Base-by-base conservation (phyloP, 2,113 vertebrate genomes). In the Todiramphus chloris region DNA sequence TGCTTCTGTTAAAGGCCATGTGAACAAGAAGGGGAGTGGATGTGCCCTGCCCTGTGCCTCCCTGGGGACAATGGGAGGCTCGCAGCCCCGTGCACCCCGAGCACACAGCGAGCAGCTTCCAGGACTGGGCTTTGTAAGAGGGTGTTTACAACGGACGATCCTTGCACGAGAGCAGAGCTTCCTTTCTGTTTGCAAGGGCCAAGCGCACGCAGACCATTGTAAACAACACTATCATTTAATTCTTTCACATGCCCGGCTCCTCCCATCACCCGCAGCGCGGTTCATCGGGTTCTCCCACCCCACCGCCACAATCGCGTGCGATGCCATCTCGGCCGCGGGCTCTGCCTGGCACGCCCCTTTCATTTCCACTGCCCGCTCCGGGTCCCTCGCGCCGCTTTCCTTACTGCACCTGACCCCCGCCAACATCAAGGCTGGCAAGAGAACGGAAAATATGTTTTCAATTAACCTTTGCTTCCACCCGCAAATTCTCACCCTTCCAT, bases 401-500 rank as follows among this genome's bases (percentile, higher is more conserved):
- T 95, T 59, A 55, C 81, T 59, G 93, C 74, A 89, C 94, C 93
- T 87, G 85, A 94, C 90, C 89, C 89, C 72, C 85, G 37, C 79
- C 91, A 83, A 68, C 76, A 64, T 82, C 94, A 87, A 73, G 73
- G 95, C 80, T 94, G 93, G 96, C 87, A 96, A 97, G 93, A 97
- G 93, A 95, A 90, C 6, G 93, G 89, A 94, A 96, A 97, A 82
- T 43, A 30, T 2, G 43, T 39, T 92, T 90, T 79, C 82, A 95
- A 89, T 97, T 93, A 96, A 96, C 96, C 94, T 96, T 80, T 94
- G 90, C 90, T 79, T 86, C 76, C 87, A 94, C 94, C 72, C 81
- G 41, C 78, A 69, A 59, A 81, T 92, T 95, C 91, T 95, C 87
- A 93, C 63, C 91, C 88, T 95, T 94, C 86, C 90, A 94, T 67